These are phyloP conservation scores for Apteryx owenii DNA, from an alignment of 2,113 vertebrate genomes.

Conservation along the genomic window DNA sequence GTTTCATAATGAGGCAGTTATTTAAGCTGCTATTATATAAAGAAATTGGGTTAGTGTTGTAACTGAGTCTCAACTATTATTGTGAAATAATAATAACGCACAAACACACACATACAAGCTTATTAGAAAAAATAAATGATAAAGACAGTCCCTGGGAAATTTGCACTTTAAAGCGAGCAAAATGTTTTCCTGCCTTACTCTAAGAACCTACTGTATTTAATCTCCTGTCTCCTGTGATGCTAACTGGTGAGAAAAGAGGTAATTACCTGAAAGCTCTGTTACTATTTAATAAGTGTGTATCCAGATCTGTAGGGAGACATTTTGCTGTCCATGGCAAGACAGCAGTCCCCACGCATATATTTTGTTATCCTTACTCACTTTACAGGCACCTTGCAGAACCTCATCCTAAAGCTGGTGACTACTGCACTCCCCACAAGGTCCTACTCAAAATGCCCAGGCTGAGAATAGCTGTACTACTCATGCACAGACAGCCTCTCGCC, in stretches of 20 bases:
- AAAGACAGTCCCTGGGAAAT: constrained; percentile 33
- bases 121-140: constrained; percentile 35
- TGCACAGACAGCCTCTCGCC: not conserved
- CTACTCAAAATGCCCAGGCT: not conserved
- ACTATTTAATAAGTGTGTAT: not conserved
- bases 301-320: not conserved
- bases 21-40: constrained; percentile 35
- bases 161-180: constrained; percentile 49
- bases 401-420: not conserved
- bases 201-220: not conserved
- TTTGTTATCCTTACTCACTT: not conserved
- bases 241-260: not conserved
- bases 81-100: constrained; percentile 49
- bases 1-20: constrained; percentile 15
- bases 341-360: not conserved
- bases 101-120: not conserved
- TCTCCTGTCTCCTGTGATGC: not conserved
- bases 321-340: not conserved
- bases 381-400: not conserved
- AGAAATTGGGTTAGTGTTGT: constrained; percentile 25
- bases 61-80: constrained; percentile 40
- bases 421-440: not conserved
- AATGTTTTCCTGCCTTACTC: constrained; percentile 17
- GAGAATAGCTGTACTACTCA: not conserved
- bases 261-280: not conserved